Base-by-base conservation (phyloP, 2,113 vertebrate species). In the Alethe diademata region DNA sequence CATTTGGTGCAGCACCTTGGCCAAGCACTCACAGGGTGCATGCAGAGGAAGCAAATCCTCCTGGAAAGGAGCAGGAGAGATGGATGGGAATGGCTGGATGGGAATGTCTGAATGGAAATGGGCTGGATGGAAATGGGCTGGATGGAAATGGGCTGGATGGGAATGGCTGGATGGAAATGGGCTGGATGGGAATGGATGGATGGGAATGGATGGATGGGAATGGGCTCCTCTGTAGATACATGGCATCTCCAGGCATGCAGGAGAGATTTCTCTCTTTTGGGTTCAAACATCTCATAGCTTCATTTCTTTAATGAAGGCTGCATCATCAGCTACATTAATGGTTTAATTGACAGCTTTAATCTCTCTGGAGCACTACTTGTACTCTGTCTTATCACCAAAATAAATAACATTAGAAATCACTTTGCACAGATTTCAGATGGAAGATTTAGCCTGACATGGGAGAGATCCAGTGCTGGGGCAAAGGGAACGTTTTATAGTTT, bases 231-330 rank as follows among this genome's bases (percentile, higher is more conserved):
- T 43, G 40, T 28, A 18, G 4, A 33, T 23, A 35, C 35, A 35
- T 35, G 35, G 35, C 35, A 35, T 35, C 35, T 35, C 56, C 0
- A 0, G 38, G 35, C 19, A 3, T 2, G 5, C 4, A 2, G 11
- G 48, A 74, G 19, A 69, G n/a, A 20, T 36, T 51, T 47, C 76
- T 33, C 74, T 54, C 45, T 19, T 67, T 7, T 9, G 74, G 11
- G 6, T 79, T 79, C 58, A 36, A 11, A 22, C 25, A 13, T 60
- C 42, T 71, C 22, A 14, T 6, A 19, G 23, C 29, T 67, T 12
- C 2, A 0, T 78, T 73, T 91, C 48, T 53, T 87, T 61, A 64
- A 45, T 0, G 0, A 43, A 57, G 40, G 13, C 69, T 71, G 42
- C 45, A 9, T 71, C 36, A 25, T 64, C 70, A 20, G 50, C 48